Evolutionary conservation across 2,888 invertebrate species (phyloP).

Genomic region (Callimorpha dominula): DNA sequence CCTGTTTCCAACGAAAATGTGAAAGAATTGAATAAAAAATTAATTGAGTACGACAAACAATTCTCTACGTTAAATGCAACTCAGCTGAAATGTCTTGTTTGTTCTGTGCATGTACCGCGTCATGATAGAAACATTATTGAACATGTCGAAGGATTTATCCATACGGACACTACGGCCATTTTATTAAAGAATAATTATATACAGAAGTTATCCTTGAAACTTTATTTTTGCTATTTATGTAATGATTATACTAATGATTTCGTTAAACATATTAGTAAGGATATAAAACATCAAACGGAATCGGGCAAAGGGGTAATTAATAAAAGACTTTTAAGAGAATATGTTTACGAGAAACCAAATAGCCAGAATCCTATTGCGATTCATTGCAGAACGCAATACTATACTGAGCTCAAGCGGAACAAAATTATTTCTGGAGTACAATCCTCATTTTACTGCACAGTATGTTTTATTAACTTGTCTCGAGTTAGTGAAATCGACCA

Average conservation of each 20-base stretch:
- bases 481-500: constrained; percentile 20
- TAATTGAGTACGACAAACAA: neutral
- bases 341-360: neutral
- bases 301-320: neutral
- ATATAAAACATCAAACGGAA: neutral
- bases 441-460: constrained; percentile 3
- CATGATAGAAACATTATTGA: neutral
- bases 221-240: constrained; percentile 12
- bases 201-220: neutral
- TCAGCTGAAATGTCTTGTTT: neutral
- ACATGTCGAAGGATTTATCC: neutral
- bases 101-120: neutral
- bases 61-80: neutral
- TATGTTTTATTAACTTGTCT: neutral
- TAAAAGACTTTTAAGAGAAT: constrained; percentile 4
- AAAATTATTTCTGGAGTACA: neutral
- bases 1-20: too few species aligned
- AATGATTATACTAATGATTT: neutral
- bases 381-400: neutral
- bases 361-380: neutral
- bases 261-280: constrained; percentile 4
- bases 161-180: neutral
- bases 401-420: neutral
- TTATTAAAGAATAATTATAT: constrained; percentile 2
- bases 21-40: neutral